Evolutionary conservation across 2,797 vertebrate species (phyloP).

Genomic region (Tympanoctomys barrerae): DNA sequence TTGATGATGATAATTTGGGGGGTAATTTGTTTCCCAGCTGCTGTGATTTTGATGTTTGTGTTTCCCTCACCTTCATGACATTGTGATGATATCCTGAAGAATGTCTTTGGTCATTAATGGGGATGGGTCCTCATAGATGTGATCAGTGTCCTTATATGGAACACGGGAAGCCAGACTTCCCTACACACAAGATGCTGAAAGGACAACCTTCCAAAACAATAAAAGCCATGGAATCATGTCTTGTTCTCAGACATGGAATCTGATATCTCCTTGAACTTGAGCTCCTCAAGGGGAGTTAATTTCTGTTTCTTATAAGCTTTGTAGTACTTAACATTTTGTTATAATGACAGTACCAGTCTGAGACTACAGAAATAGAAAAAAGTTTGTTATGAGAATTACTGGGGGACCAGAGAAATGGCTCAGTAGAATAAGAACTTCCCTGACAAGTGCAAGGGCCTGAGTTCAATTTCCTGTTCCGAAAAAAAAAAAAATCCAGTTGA

Average conservation of each 20-base stretch:
- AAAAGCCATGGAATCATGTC: neutral
- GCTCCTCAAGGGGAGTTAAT: neutral
- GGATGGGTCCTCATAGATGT: neutral
- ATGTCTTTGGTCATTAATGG: neutral
- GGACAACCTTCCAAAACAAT: neutral
- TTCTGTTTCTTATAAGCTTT: neutral
- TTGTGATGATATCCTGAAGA: rapidly evolving
- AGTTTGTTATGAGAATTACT: neutral
- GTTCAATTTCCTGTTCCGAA: no score
- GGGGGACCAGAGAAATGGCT: no score
- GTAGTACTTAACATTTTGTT: neutral
- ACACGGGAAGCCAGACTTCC: neutral
- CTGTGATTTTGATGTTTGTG: neutral
- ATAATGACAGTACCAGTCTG: neutral
- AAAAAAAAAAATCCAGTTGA: neutral
- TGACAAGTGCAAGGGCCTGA: no score
- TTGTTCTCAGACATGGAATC: neutral
- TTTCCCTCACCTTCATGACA: neutral
- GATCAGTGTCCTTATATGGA: neutral
- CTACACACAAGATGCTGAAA: neutral
- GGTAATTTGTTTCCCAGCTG: neutral
- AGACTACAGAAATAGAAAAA: neutral
- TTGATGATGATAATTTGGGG: neutral
- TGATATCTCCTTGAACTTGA: neutral
- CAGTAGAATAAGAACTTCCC: no score